A percentile compares a stretch with the other conserved stretches of the same genome.
phyloP scores from a whole-genome alignment of 2,797 vertebrate species.

The Ctenopoma kingsleyae region DNA sequence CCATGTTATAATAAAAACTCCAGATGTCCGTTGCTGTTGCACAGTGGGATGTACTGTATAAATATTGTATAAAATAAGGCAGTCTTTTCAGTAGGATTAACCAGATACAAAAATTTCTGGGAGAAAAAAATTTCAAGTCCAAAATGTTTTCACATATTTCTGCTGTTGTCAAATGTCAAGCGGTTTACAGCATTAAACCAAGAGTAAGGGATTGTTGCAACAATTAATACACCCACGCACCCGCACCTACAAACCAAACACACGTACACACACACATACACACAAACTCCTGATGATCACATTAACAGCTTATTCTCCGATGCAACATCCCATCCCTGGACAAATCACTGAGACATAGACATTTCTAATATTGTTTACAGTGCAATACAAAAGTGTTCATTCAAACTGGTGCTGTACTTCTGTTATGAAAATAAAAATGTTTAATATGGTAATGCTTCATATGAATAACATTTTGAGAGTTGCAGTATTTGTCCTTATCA shows the following conservation, averaged over 20 bases:
- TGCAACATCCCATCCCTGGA: slow-evolving; percentile 85
- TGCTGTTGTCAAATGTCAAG: slow-evolving; percentile 82
- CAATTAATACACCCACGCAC: slow-evolving; percentile 71
- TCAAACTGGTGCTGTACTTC: slow-evolving; percentile 90
- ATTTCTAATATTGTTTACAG: slow-evolving; percentile 89
- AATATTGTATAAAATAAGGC: slow-evolving; percentile 98
- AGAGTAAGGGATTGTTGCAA: slow-evolving; percentile 79
- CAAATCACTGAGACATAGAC: slow-evolving; percentile 87
- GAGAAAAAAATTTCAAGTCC: slow-evolving; percentile 85
- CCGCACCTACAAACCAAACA: slow-evolving; percentile 46
- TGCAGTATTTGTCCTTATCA: slow-evolving; percentile 88
- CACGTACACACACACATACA: slow-evolving; percentile 32
- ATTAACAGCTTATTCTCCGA: slow-evolving; percentile 87
- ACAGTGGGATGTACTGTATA: slow-evolving; percentile 93
- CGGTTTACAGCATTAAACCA: slow-evolving; percentile 81
- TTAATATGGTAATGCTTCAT: slow-evolving; percentile 87
- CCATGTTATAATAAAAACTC: slow-evolving; percentile 87
- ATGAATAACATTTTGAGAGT: slow-evolving; percentile 87
- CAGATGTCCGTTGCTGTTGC: slow-evolving; percentile 85
- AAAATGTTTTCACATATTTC: slow-evolving; percentile 87
- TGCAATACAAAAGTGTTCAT: slow-evolving; percentile 92
- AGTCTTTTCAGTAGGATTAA: slow-evolving; percentile 91
- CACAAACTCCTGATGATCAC: slow-evolving; percentile 70
- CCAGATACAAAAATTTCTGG: slow-evolving; percentile 89
- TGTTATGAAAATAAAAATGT: slow-evolving; percentile 92